These are phyloP conservation scores for Hirundo rustica DNA, from an alignment of 2,797 vertebrate species.

Conservation along the genomic window DNA sequence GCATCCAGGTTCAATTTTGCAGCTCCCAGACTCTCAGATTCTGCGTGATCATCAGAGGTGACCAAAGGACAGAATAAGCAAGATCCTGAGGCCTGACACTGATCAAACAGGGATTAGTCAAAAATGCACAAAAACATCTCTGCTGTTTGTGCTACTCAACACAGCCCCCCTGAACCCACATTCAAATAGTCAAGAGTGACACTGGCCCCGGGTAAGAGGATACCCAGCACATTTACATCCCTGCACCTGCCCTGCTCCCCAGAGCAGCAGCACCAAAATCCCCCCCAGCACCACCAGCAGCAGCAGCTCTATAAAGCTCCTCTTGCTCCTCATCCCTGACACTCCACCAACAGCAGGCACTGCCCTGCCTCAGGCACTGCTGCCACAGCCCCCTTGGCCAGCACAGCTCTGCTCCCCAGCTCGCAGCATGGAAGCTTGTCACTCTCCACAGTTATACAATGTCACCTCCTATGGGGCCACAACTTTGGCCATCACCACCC, in stretches of 20 bases:
- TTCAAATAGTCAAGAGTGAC: too few relatives aligned
- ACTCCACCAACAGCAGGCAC: background rate
- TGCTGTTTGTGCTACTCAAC: too few relatives aligned
- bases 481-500: fast-evolving
- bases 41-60: too few relatives aligned
- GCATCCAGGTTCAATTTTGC: background rate
- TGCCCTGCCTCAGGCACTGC: background rate
- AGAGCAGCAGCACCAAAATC: too few relatives aligned
- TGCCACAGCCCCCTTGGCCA: background rate
- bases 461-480: fast-evolving
- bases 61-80: too few relatives aligned
- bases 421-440: background rate
- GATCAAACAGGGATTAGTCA: too few relatives aligned
- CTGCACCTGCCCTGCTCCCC: too few relatives aligned
- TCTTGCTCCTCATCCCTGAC: background rate
- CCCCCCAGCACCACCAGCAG: background rate
- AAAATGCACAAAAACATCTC: too few relatives aligned
- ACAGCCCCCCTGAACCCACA: too few relatives aligned
- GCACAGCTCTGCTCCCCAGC: background rate
- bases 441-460: background rate
- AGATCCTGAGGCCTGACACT: too few relatives aligned
- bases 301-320: background rate
- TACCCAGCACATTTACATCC: too few relatives aligned
- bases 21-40: background rate
- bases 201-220: too few relatives aligned